Conservation (phyloP, 2,797 vertebrate species). For the Karalla daura region DNA sequence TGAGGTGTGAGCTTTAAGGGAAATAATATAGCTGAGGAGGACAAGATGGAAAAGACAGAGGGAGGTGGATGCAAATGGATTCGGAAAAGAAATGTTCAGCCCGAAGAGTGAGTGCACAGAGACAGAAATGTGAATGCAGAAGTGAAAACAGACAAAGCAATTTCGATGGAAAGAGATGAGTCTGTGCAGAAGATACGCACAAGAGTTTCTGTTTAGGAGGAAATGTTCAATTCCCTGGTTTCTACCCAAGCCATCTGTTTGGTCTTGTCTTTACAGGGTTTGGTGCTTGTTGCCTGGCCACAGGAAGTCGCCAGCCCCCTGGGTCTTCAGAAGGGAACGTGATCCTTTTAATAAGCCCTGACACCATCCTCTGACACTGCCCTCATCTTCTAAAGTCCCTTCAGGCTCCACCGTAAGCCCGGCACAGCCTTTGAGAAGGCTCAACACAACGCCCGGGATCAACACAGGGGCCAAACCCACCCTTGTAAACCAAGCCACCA, state of each 20-base stretch:
- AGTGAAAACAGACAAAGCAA: slow-evolving; percentile 24
- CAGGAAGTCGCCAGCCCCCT: slow-evolving; percentile 65
- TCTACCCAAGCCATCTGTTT: slow-evolving; percentile 64
- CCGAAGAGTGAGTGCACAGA: slow-evolving; percentile 21
- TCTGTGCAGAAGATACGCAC: slow-evolving; percentile 13
- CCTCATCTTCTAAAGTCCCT: slow-evolving; percentile 15
- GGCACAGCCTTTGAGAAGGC: slow-evolving; percentile 21
- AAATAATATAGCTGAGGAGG: slow-evolving; percentile 48
- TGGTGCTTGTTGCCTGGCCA: slow-evolving; percentile 34
- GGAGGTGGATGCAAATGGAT: slow-evolving; percentile 24
- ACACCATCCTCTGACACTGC: slow-evolving; percentile 16
- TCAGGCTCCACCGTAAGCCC: slow-evolving; percentile 30
- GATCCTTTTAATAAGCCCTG: slow-evolving; percentile 65
- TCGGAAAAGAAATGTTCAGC: slow-evolving; percentile 36
- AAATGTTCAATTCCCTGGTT: slow-evolving; percentile 55
- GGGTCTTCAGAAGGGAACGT: slow-evolving; percentile 60
- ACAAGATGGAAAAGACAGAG: slow-evolving; percentile 22
- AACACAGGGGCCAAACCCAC: background rate
- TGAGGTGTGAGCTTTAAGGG: slow-evolving; percentile 55
- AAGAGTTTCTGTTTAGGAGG: slow-evolving; percentile 29
- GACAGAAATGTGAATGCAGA: slow-evolving; percentile 29
- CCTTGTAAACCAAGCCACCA: slow-evolving; percentile 15
- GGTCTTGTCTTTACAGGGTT: slow-evolving; percentile 47
- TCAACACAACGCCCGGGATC: slow-evolving; percentile 9
- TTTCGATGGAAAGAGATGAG: slow-evolving; percentile 12